Evolutionary conservation across 2,797 vertebrate species (phyloP), one percentile per base, ranked within the genome.

Genomic region (Macrochelys suwanniensis): DNA sequence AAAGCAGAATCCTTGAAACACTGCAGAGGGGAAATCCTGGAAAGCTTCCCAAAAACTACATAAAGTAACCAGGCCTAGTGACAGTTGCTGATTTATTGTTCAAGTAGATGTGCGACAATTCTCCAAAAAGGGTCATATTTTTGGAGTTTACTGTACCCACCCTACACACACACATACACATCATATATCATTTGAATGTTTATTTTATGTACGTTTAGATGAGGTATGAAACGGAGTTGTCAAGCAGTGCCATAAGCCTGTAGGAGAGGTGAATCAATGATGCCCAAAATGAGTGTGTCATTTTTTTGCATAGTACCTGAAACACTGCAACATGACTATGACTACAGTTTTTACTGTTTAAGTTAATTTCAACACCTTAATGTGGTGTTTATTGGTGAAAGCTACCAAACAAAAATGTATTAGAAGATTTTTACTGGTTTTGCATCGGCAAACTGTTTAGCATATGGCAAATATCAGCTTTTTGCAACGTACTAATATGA

Each of bases 1-100:
- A 82, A 82, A 59, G 42, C 91, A 93, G 76, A 80, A 89, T 95
- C 95, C 90, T 93, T 94, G 61, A 96, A 89, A 92, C 23, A 94
- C 81, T 87, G 86, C 9, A 89, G 68, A 90, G 9, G 3, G 47
- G 11, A 11, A 82, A 93, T 92, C 91, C 87, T 95, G 89, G 91
- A 94, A 96, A 87, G 26, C 77, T 87, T 96, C 82, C 77, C 94
- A 82, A 78, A 45, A 91, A 89, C 26, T 90, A 88, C 90, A 88
- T 81, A 91, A 57, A 91, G 89, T n/a, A 94, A 95, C 50, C 11
- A 12, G 10, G n/a, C 6, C 49, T 0, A 0, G 49, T 80, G 91
- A 84, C 71, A 93, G 42, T n/a, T 59, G 31, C 28, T 94, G 83
- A 96, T 96, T 92, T 95, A 96, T 65, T 77, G 28, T 71, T 90